Evolutionary conservation across 2,113 vertebrate species (phyloP).

Genomic region (Papio anubis): DNA sequence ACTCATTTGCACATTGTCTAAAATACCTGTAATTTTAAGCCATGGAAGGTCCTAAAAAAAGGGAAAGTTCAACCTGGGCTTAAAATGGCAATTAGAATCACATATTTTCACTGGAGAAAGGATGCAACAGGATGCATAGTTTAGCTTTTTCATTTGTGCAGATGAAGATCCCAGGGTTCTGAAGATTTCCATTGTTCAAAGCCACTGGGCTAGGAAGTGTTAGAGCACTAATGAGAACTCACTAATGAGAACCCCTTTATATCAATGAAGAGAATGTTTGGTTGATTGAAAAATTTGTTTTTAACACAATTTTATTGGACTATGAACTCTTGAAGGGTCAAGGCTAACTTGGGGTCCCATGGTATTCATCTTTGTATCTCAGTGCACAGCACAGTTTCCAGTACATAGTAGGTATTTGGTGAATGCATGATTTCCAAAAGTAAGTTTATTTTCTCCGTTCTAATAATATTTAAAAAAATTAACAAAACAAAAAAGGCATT

Average conservation of each 20-base stretch:
- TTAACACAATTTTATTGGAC: background rate
- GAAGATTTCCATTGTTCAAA: background rate
- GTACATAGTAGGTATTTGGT: background rate
- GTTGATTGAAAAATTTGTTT: background rate
- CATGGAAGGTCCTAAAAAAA: background rate
- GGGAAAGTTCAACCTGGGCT: background rate
- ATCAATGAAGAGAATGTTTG: background rate
- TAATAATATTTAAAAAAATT: background rate
- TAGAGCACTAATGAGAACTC: background rate
- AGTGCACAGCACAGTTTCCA: background rate
- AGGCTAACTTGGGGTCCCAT: background rate
- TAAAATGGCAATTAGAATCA: background rate
- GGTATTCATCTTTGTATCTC: background rate
- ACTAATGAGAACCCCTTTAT: background rate
- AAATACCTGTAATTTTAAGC: background rate
- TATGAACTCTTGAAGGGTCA: background rate
- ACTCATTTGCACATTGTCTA: background rate
- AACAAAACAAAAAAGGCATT: background rate
- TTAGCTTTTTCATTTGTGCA: background rate
- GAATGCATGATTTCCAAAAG: background rate
- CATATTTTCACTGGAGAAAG: background rate
- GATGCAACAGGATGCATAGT: background rate
- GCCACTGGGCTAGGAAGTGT: background rate
- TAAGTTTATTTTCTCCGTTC: background rate
- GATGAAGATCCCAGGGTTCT: background rate